phyloP scores from a whole-genome alignment of 2,113 vertebrate genomes.

The Microcebus jonahi region DNA sequence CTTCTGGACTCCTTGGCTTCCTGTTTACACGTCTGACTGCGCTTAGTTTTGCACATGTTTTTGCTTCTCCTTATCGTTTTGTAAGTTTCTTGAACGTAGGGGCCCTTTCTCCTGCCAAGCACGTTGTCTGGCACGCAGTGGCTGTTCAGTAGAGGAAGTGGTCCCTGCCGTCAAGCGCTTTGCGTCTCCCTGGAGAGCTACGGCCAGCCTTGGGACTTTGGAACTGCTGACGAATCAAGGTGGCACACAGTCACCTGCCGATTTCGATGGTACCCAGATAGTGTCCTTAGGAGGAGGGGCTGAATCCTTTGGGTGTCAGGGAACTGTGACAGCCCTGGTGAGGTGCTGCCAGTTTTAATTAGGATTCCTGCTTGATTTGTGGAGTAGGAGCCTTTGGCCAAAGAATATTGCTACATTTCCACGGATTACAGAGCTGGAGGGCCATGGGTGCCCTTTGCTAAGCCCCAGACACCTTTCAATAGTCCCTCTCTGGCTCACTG shows the following conservation, averaged over 20 bases:
- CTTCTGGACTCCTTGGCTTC: not conserved
- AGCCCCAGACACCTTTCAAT: not conserved
- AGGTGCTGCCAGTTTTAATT: not conserved
- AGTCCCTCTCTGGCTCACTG: not conserved
- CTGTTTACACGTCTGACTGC: not conserved
- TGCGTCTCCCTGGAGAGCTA: not conserved
- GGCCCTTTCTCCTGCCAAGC: not conserved
- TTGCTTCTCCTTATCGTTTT: conserved; percentile 24
- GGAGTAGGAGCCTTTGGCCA: not conserved
- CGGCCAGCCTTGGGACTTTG: not conserved
- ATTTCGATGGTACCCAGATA: not conserved
- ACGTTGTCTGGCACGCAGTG: not conserved
- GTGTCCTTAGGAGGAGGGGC: not conserved
- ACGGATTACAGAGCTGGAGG: not conserved
- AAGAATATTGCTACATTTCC: not conserved
- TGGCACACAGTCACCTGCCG: not conserved
- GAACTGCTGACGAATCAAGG: not conserved
- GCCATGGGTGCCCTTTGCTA: not conserved
- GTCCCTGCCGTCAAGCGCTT: not conserved
- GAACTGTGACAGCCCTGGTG: not conserved
- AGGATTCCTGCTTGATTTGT: not conserved
- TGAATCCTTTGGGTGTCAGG: not conserved
- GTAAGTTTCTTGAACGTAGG: conserved; percentile 9
- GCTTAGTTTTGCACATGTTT: conserved; percentile 5
- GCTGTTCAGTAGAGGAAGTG: not conserved